These are phyloP conservation scores for Lasioglossum leucozonium DNA, from an alignment of 2,888 invertebrate species.

Conservation along the genomic window DNA sequence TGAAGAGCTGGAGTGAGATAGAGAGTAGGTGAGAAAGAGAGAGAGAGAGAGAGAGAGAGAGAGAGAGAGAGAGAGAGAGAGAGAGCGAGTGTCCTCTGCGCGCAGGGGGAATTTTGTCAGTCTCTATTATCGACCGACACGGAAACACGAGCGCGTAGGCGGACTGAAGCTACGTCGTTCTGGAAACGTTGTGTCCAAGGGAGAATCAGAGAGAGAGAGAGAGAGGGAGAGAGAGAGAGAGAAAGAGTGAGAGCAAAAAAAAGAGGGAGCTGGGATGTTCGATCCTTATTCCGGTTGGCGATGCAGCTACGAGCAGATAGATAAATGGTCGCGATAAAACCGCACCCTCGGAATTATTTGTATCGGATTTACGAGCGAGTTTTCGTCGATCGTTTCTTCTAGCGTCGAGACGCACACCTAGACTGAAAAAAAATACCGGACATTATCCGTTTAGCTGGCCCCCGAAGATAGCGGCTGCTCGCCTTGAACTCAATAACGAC, in stretches of 20 bases:
- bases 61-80: not conserved
- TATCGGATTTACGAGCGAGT: conserved; percentile 25
- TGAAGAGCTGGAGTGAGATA: not conserved
- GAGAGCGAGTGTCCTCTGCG: not conserved
- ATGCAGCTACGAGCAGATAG: conserved; percentile 13
- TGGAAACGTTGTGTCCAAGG: conserved; percentile 1
- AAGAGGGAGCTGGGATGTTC: not conserved
- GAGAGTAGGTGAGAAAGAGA: not conserved
- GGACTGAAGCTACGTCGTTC: not conserved
- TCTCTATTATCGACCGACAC: conserved; percentile 21
- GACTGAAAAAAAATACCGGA: not conserved
- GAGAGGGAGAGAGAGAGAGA: not conserved
- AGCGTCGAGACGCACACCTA: not conserved
- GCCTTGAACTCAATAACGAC: conserved; percentile 77
- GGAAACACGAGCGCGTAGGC: conserved; percentile 20
- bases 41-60: not conserved
- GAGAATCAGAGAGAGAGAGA: not conserved
- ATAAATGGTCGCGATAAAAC: conserved; percentile 40
- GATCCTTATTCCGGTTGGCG: conserved; percentile 11
- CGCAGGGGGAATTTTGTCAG: conserved; percentile 10
- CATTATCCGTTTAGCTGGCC: conserved; percentile 38
- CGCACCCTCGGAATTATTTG: conserved; percentile 34
- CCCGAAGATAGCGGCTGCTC: conserved; percentile 37
- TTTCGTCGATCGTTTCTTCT: conserved; percentile 9
- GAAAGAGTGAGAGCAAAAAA: not conserved